Evolutionary conservation across 2,113 vertebrate genomes (phyloP), one percentile per base, ranked within the genome.

Genomic region (Monopterus albus): DNA sequence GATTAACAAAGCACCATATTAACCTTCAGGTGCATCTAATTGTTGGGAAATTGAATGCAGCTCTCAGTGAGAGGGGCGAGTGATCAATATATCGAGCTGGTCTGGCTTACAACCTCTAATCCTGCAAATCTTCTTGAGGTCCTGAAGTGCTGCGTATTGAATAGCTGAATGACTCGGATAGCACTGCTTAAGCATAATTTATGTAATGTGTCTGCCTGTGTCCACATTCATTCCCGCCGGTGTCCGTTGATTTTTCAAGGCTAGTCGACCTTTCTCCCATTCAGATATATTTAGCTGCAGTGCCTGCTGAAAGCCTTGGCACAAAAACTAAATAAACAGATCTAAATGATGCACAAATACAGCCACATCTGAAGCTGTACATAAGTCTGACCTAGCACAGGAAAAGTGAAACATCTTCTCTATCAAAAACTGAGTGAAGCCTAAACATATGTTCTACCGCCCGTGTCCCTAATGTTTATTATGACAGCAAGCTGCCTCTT

Each of bases 11-110:
- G 79, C 83, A 91, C 71, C 84, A 83, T 73, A 88, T 91, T 91
- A 89, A 91, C 85, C 81, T 92, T 80, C 84, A 90, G 87, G 81
- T 89, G 67, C 1, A 88, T 81, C 78, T 91, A 91, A 93, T 89
- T 93, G 91, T 84, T 89, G 91, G 82, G 92, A 94, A 93, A 93
- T 92, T 89, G 87, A 93, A 93, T 90, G 88, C 87, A 82, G 84
- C 87, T 93, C 86, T 88, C 78, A 76, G 85, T 87, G 87, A 82
- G 77, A 56, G 69, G 10, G 38, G n/a, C n/a, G 28, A 31, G 2
- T 25, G 86, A 93, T 94, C 91, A 75, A 94, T 93, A 91, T 82
- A 88, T 92, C 46, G 89, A 91, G 70, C 87, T 66, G 51, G 80
- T 72, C 63, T 18, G 73, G 84, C 77, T 90, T 91, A 85, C 86